These are phyloP conservation scores for Balearica regulorum DNA, from an alignment of 2,797 vertebrate species.

Conservation along the genomic window DNA sequence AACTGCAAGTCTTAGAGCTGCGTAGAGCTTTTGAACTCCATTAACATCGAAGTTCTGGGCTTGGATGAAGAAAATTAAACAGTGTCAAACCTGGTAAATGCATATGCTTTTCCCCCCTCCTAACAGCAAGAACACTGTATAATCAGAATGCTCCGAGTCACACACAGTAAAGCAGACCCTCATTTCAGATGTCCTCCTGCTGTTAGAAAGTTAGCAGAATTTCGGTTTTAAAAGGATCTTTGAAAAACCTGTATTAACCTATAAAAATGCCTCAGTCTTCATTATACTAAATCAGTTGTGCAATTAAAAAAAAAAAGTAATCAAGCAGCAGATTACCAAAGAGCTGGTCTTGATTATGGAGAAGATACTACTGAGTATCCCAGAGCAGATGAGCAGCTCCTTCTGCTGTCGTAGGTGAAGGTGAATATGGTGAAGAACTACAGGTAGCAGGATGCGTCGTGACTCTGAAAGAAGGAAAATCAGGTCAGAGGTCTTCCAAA, in stretches of 20 bases:
- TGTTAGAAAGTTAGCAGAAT: conserved; percentile 13
- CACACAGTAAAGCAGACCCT: conserved; percentile 19
- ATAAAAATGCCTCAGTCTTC: background rate
- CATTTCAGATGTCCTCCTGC: conserved; percentile 22
- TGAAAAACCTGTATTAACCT: background rate
- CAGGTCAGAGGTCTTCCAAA: background rate
- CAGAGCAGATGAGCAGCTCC: conserved; percentile 97
- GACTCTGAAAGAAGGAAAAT: conserved; percentile 82
- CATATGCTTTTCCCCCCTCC: background rate
- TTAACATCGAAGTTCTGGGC: conserved; percentile 5
- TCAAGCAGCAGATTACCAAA: conserved; percentile 78
- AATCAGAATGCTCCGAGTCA: conserved; percentile 44
- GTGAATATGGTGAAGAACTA: conserved; percentile 98
- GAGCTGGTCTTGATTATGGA: conserved; percentile 97
- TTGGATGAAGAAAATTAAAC: conserved; percentile 29
- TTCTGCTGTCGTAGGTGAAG: conserved; percentile 98
- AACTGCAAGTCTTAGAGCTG: background rate
- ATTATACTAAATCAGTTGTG: background rate
- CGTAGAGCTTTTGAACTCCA: conserved; percentile 17
- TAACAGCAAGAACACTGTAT: conserved; percentile 15
- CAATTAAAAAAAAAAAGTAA: background rate
- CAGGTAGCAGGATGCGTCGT: conserved; percentile 93
- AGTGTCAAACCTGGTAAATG: conserved; percentile 22
- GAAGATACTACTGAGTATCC: conserved; percentile 97
- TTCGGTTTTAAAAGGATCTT: background rate